Evolutionary conservation across 2,888 invertebrate genomes (phyloP).

Genomic region (Tipula lateralis): DNA sequence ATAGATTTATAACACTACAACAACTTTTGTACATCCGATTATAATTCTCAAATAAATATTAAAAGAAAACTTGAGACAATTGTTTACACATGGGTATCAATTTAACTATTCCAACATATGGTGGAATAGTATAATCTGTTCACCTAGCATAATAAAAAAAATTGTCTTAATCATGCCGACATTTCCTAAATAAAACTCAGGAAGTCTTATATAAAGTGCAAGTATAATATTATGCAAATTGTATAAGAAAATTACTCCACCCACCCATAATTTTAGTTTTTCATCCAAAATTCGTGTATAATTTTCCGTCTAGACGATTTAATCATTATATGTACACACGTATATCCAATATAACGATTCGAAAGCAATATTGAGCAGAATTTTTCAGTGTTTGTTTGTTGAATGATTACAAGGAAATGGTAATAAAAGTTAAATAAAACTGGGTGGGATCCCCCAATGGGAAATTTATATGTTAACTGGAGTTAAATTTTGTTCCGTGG

Average conservation of each 20-base stretch:
- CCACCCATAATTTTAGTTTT: neutral
- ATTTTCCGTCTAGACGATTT: constrained; percentile 15
- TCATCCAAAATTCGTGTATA: neutral
- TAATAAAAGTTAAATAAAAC: neutral
- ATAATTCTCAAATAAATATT: neutral
- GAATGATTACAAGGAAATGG: neutral
- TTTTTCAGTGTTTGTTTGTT: neutral
- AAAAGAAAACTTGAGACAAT: neutral
- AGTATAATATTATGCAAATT: neutral
- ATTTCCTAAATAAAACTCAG: neutral
- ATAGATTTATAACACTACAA: neutral
- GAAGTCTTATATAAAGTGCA: neutral
- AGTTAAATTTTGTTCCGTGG: too few species aligned
- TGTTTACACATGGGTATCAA: neutral
- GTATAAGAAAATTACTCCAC: neutral
- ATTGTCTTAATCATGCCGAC: neutral
- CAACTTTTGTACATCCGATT: neutral
- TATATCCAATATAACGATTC: neutral
- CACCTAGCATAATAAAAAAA: neutral
- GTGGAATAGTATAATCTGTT: neutral
- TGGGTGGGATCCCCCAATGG: neutral
- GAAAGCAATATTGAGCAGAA: neutral
- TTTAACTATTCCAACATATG: neutral
- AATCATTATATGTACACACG: neutral
- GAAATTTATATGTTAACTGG: too few species aligned